A percentile compares a stretch with the other conserved stretches of the same genome.
Evolutionary conservation across 1,140 invertebrate species (phyloP).

Genomic region (Macrobrachium nipponense): DNA sequence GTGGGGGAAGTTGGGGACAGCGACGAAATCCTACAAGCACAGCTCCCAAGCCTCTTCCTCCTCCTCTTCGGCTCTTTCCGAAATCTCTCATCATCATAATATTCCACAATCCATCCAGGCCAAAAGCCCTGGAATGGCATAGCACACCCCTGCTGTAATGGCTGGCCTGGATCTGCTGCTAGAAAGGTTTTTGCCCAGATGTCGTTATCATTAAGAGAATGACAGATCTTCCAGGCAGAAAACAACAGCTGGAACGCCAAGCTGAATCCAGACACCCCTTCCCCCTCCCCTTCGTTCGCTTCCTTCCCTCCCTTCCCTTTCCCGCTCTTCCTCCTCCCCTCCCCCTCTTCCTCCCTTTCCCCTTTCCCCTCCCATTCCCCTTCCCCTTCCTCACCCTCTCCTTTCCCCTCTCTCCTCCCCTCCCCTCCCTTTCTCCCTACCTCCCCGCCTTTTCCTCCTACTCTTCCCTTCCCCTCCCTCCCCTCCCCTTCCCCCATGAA

Average conservation of each 20-base stretch:
- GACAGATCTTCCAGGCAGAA: conserved; percentile 44
- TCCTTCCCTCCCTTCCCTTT: not conserved
- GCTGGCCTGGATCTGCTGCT: conserved; percentile 12
- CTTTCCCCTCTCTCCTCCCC: not conserved
- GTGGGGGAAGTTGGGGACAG: no score
- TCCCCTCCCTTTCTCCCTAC: not conserved
- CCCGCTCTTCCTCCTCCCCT: not conserved
- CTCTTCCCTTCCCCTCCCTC: not conserved
- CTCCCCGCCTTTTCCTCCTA: not conserved
- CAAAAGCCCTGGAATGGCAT: conserved; percentile 12
- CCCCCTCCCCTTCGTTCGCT: not conserved
- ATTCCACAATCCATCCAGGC: not conserved
- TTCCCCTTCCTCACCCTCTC: not conserved
- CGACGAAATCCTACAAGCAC: not conserved
- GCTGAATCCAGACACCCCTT: not conserved
- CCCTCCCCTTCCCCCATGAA: not conserved
- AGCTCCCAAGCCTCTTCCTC: not conserved
- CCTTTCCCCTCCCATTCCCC: not conserved
- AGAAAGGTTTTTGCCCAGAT: conserved; percentile 27
- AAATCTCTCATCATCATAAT: conserved; percentile 8
- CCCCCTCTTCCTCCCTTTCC: not conserved
- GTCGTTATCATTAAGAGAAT: conserved; percentile 54
- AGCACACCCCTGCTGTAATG: not conserved
- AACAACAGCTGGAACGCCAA: conserved; percentile 22
- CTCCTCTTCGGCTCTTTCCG: not conserved